Evolutionary conservation across 2,888 invertebrate species (phyloP).

Genomic region (Dicranocentrus wangi): DNA sequence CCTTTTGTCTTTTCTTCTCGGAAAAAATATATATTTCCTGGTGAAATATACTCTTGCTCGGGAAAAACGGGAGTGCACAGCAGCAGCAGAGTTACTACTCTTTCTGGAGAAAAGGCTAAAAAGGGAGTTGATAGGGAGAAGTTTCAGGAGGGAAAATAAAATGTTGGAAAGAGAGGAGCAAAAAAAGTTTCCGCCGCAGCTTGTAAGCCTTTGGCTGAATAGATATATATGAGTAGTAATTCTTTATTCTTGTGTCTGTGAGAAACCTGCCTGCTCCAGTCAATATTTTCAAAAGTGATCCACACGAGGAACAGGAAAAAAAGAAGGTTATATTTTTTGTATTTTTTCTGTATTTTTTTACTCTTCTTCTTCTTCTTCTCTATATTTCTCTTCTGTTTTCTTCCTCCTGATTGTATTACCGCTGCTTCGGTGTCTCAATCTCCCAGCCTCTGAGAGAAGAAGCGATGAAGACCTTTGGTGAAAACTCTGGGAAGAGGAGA

Average conservation of each 20-base stretch:
- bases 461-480: no score
- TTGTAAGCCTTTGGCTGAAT: not conserved
- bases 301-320: no score
- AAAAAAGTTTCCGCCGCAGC: conserved; percentile 2
- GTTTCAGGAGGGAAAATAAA: conserved; percentile 36
- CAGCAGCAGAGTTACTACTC: no score
- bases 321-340: no score
- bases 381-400: not conserved
- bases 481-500: not conserved
- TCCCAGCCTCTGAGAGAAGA: no score
- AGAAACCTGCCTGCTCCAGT: no score
- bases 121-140: not conserved
- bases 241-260: not conserved
- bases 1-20: conserved; percentile 14
- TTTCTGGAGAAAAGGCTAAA: not conserved
- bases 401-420: no score
- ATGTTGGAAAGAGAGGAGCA: conserved; percentile 18
- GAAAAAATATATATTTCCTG: not conserved
- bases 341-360: not conserved
- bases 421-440: no score
- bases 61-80: no score
- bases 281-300: no score
- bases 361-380: not conserved
- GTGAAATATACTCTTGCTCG: not conserved
- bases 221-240: not conserved